Conservation (phyloP, 2,888 invertebrate species). For the Campoletis raptor region DNA sequence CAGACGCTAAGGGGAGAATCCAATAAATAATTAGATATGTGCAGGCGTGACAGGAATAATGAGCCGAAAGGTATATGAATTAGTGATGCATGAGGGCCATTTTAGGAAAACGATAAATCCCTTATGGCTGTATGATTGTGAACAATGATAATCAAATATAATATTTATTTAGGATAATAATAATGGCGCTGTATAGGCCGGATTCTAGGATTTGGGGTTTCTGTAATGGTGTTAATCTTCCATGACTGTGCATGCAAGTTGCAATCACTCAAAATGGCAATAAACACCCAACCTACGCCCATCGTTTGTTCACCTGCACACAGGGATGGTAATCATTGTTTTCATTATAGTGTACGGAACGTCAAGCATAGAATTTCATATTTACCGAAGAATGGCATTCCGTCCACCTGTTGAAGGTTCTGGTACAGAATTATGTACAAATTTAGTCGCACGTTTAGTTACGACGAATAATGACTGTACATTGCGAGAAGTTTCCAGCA, state of each 20-base stretch:
- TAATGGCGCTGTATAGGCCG: not conserved
- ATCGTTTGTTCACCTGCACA: not conserved
- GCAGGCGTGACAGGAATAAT: constrained; percentile 20
- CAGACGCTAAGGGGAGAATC: not conserved
- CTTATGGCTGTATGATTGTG: not conserved
- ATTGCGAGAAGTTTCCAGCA: not conserved
- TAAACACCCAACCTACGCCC: not conserved
- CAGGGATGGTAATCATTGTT: not conserved
- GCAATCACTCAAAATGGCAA: not conserved
- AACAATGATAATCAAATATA: too few species aligned
- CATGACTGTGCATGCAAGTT: too few species aligned
- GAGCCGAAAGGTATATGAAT: not conserved
- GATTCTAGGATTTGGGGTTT: not conserved
- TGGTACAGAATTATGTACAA: not conserved
- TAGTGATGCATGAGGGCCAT: not conserved
- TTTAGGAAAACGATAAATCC: not conserved
- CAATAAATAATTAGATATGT: not conserved
- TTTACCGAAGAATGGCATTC: not conserved
- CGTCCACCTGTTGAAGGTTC: constrained; percentile 57
- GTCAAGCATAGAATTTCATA: not conserved
- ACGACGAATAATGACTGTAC: not conserved
- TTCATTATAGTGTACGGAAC: not conserved
- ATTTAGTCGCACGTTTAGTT: not conserved
- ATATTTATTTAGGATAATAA: too few species aligned
- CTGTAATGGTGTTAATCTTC: not conserved